These are phyloP conservation scores for Oceanodroma tethys DNA, from an alignment of 2,113 vertebrate species.

Conservation along the genomic window DNA sequence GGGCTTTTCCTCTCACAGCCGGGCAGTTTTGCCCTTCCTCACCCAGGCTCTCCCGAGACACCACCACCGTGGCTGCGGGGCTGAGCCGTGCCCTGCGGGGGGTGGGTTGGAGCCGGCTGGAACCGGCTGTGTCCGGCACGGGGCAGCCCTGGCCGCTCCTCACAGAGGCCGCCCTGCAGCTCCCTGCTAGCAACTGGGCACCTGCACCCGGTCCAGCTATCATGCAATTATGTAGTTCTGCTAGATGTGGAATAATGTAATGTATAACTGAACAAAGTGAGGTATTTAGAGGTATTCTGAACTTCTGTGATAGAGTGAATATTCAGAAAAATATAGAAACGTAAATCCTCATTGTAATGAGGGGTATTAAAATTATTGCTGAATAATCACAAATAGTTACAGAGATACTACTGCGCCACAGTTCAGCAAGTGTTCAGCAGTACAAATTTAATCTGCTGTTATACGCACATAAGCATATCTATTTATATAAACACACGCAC, in stretches of 20 bases:
- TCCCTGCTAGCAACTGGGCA: accelerated
- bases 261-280: neutral
- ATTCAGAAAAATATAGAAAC: neutral
- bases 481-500: too few species aligned
- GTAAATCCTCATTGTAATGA: neutral
- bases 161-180: neutral
- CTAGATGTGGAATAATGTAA: neutral
- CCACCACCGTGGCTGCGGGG: too few species aligned
- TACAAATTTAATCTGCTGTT: neutral
- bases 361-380: neutral
- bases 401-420: neutral
- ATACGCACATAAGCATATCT: too few species aligned
- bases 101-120: neutral
- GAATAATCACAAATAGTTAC: neutral
- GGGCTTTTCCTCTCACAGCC: neutral
- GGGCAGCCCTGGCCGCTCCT: neutral
- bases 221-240: neutral
- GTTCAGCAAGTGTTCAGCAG: neutral
- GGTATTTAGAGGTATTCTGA: neutral
- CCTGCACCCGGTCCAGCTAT: accelerated
- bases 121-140: neutral
- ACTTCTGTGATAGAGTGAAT: neutral
- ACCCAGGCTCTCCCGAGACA: accelerated
- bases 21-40: neutral
- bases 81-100: neutral